Evolutionary conservation across 2,888 invertebrate species (phyloP).

Genomic region (Amphipyra tragopoginis): DNA sequence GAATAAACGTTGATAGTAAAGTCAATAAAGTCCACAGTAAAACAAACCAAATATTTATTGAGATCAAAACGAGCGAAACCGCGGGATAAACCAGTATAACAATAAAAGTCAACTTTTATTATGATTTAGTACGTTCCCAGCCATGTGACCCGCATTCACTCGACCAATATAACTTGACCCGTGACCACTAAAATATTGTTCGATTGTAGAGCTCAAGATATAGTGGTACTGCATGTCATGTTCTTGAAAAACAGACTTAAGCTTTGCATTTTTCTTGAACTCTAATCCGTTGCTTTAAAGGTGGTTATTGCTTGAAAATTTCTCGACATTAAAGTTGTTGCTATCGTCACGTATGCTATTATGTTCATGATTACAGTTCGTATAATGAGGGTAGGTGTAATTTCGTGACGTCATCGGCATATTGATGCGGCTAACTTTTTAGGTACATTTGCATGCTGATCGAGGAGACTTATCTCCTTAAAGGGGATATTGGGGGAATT

Average conservation of each 20-base stretch:
- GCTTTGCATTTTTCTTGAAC: conserved; percentile 36
- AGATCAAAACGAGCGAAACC: conserved; percentile 54
- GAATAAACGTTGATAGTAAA: conserved; percentile 40
- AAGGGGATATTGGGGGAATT: conserved; percentile 13
- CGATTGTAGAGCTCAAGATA: conserved; percentile 47
- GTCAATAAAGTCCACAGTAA: conserved; percentile 36
- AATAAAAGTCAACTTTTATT: conserved; percentile 71
- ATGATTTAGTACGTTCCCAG: conserved; percentile 67
- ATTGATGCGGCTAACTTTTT: conserved; percentile 63
- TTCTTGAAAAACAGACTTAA: conserved; percentile 55
- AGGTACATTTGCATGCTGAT: conserved; percentile 44
- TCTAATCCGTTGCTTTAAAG: conserved; percentile 50
- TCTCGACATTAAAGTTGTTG: conserved; percentile 55
- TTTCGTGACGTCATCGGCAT: conserved; percentile 71
- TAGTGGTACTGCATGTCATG: conserved; percentile 61
- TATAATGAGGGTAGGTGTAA: conserved; percentile 71
- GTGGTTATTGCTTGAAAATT: conserved; percentile 53
- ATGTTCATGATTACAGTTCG: conserved; percentile 70
- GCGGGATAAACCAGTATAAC: conserved; percentile 54
- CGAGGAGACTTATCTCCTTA: conserved; percentile 34
- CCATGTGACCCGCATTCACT: conserved; percentile 56
- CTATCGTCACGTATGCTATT: conserved; percentile 69
- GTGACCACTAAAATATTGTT: conserved; percentile 20
- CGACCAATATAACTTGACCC: conserved; percentile 55
- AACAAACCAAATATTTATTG: conserved; percentile 58